A percentile compares a stretch with the other conserved stretches of the same genome.
Evolutionary conservation across 1,140 invertebrate species (phyloP).

Genomic region (Fopius arisanus): DNA sequence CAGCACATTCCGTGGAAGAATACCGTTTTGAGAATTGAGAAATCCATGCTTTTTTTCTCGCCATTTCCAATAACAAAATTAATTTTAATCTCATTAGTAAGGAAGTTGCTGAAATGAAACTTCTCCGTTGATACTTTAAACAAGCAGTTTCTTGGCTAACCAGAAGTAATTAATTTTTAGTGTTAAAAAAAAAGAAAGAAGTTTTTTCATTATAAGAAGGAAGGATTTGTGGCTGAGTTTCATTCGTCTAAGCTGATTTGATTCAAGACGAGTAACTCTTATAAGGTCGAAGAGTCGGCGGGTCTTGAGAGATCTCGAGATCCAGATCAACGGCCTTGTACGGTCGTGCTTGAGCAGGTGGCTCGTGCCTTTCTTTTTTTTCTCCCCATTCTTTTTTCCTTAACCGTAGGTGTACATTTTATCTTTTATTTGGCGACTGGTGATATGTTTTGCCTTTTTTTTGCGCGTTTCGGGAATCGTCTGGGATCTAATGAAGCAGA

Average conservation of each 20-base stretch:
- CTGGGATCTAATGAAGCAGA: not conserved
- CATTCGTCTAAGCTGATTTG: not conserved
- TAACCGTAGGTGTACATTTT: conserved; percentile 29
- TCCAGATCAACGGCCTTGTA: conserved; percentile 58
- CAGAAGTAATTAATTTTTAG: no score
- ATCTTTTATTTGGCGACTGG: conserved; percentile 19
- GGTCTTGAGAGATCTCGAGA: conserved; percentile 40
- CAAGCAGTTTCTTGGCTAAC: no score
- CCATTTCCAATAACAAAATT: no score
- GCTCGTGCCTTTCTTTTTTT: conserved; percentile 41
- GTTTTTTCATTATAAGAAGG: not conserved
- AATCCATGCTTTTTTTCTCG: no score
- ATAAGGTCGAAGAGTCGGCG: conserved; percentile 53
- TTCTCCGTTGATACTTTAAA: no score
- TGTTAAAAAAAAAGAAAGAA: no score
- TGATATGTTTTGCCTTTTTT: not conserved
- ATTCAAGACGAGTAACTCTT: conserved; percentile 25
- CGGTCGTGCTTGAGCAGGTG: conserved; percentile 57
- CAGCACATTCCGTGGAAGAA: no score
- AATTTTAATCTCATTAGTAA: no score
- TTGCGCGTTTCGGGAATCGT: not conserved
- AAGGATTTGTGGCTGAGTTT: not conserved
- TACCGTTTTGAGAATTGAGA: no score
- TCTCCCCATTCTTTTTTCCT: conserved; percentile 40
- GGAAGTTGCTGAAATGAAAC: no score